Base-by-base conservation (phyloP, 2,113 vertebrate species). In the Neolamprologus toae region DNA sequence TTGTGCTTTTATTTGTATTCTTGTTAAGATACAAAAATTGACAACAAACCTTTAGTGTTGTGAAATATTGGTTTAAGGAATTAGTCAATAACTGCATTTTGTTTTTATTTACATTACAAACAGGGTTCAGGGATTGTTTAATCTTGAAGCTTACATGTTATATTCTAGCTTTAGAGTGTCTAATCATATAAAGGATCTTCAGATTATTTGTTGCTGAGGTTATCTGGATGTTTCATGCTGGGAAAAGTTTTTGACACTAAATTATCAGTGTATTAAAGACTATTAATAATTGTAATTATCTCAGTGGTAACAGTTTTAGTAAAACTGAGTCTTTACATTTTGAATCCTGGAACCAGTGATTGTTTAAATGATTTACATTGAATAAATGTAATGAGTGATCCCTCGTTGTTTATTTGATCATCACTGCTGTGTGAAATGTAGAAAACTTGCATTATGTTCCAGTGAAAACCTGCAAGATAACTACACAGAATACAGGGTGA, bases 261-360 rank as follows among this genome's bases (percentile, higher is more conserved):
- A 21, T 21, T 54, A 55, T 7, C 4, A 55, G 11, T 55, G n/a
- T 23, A 54, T 54, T 21, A 54, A 54, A 54, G 51, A 54, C 1
- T 54, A 55, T 23, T 55, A 55, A 54, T 54, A 7, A 54, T 3
- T 13, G 53, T 55, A 1, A 54, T 54, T 1, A 54, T 54, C 1
- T 54, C 53, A 54, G n/a, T 54, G 51, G 51, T 54, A 54, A 54
- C n/a, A 2, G 51, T 54, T 54, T 4, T 7, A 54, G 53, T 3
- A 23, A 55, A 55, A 55, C 10, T 21, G 51, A 54, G n/a, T 54
- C 53, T 53, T 53, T 53, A 53, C 49, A 53, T 53, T 53, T 53
- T n/a, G 0, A 55, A 55, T 55, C 10, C 53, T 23, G n/a, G 6
- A 55, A 55, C 21, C 0, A 55, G 2, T 55, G 11, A 55, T 13